Percentiles rank a stretch among this genome's conserved stretches.
Conservation (phyloP, 2,113 vertebrate genomes). For the Smithornis capensis region DNA sequence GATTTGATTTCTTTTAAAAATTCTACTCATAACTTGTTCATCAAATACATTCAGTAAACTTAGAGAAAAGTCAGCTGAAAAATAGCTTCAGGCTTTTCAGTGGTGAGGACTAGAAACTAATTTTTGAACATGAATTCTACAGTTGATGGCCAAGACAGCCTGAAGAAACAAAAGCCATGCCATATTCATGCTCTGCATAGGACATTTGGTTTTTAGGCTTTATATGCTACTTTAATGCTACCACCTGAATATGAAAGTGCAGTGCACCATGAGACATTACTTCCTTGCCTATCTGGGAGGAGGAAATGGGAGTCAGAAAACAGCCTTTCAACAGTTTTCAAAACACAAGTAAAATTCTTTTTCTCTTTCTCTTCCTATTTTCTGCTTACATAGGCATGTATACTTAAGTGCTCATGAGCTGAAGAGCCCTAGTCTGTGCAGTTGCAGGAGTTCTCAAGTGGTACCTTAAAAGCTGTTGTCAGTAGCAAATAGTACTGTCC, state of each 20-base stretch:
- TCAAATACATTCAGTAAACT: neutral
- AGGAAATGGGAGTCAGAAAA: neutral
- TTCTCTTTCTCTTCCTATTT: neutral
- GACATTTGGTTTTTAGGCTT: neutral
- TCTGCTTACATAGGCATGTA: neutral
- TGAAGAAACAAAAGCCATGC: neutral
- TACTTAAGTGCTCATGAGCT: neutral
- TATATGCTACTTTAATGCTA: neutral
- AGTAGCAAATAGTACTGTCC: neutral
- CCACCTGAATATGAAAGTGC: neutral
- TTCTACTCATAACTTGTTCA: neutral
- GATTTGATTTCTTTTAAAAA: neutral
- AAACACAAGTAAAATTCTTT: neutral
- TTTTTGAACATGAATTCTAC: neutral
- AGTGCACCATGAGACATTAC: neutral
- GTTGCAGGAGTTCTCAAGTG: neutral
- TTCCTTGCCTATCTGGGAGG: neutral
- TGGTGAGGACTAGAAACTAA: neutral
- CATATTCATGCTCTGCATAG: neutral
- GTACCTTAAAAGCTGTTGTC: neutral
- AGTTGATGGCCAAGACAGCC: neutral
- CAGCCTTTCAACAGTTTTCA: neutral
- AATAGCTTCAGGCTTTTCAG: neutral
- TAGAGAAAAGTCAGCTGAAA: neutral
- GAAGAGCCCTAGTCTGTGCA: neutral